Evolutionary conservation across 2,797 vertebrate species (phyloP).

Genomic region (Oreochromis grahami): DNA sequence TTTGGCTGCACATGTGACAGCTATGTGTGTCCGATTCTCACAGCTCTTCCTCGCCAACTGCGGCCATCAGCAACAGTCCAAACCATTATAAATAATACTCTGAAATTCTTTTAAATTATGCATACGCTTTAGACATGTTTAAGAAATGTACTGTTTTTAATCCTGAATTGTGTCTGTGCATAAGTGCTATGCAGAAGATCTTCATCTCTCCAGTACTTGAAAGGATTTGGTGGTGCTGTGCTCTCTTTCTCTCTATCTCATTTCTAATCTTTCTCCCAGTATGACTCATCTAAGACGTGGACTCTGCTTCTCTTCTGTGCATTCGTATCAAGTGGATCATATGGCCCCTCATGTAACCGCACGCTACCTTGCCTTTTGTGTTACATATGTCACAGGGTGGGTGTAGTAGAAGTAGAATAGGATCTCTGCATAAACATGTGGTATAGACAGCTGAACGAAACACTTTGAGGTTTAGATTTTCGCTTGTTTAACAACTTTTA

Average conservation of each 20-base stretch:
- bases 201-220: not conserved
- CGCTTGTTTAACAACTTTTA: slow-evolving; percentile 9
- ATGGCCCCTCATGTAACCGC: not conserved
- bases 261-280: not conserved
- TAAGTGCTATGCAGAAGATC: not conserved
- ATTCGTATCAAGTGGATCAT: slow-evolving; percentile 4
- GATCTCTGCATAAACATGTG: not conserved
- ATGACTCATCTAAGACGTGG: slow-evolving; percentile 39
- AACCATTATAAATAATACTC: not conserved
- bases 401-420: not conserved
- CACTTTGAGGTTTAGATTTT: slow-evolving; percentile 11
- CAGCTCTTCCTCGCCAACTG: not conserved
- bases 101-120: not conserved
- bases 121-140: not conserved
- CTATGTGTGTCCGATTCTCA: not conserved
- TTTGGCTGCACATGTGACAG: slow-evolving; percentile 10
- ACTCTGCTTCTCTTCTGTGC: not conserved
- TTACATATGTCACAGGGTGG: not conserved
- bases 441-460: not conserved
- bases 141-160: not conserved
- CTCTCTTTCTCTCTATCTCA: not conserved
- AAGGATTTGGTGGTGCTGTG: slow-evolving; percentile 7
- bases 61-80: not conserved
- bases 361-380: not conserved
- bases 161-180: not conserved